Conservation (phyloP, 2,888 invertebrate species). For the Siphonodentalium dalli region DNA sequence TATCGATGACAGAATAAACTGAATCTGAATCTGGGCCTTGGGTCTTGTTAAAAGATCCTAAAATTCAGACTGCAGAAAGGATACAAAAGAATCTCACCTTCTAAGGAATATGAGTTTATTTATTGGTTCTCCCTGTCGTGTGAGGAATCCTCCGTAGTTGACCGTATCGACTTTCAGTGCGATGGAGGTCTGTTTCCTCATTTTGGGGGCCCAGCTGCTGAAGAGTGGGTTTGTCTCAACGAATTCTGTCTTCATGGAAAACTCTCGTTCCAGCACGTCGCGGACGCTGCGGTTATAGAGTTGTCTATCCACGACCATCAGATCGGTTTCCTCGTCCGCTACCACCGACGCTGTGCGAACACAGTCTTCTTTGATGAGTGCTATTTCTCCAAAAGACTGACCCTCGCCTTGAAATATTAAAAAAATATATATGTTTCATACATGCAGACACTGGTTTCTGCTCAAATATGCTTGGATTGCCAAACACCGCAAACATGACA, state of each 20-base stretch:
- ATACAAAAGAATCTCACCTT: no score
- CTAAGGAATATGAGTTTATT: conserved; percentile 42
- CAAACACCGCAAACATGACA: neutral
- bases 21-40: no score
- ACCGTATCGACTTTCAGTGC: conserved; percentile 53
- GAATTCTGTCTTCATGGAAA: conserved; percentile 57
- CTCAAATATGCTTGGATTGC: neutral
- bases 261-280: conserved; percentile 56
- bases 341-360: conserved; percentile 61
- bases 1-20: no score
- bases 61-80: no score
- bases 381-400: conserved; percentile 61
- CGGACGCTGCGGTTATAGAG: conserved; percentile 59
- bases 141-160: conserved; percentile 51
- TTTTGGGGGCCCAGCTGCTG: conserved; percentile 51
- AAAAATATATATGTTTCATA: neutral
- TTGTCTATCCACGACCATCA: conserved; percentile 56
- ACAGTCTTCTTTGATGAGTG: conserved; percentile 58
- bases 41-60: no score
- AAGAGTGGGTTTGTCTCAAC: conserved; percentile 60
- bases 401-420: conserved; percentile 45
- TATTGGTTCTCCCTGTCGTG: conserved; percentile 50
- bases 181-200: conserved; percentile 58
- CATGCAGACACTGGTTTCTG: neutral
- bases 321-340: conserved; percentile 50